Conservation (phyloP, 2,888 invertebrate genomes). For the Miltochrista miniata region DNA sequence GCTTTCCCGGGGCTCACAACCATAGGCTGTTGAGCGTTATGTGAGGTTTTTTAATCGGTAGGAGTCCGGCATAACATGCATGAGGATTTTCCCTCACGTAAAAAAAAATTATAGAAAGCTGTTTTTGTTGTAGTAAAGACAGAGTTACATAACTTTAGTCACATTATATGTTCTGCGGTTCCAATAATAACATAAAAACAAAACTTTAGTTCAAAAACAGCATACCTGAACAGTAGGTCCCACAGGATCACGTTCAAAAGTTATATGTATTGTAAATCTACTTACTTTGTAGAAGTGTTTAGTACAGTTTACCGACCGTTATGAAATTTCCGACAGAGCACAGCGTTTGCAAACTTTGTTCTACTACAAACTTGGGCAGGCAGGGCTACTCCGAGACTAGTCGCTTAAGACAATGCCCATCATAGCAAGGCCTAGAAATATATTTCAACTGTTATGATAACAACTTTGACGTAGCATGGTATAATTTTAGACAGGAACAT, state of each 20-base stretch:
- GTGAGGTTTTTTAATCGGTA: too few relatives aligned
- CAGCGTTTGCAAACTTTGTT: slow-evolving; percentile 61
- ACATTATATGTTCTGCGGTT: too few relatives aligned
- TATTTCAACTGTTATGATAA: slow-evolving; percentile 28
- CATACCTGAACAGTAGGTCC: slow-evolving; percentile 11
- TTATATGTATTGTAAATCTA: slow-evolving; percentile 39
- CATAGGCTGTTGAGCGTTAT: too few relatives aligned
- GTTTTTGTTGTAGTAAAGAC: too few relatives aligned
- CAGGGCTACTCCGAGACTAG: slow-evolving; percentile 41
- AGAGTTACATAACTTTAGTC: too few relatives aligned
- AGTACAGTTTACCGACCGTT: slow-evolving; percentile 51
- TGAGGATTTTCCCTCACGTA: too few relatives aligned
- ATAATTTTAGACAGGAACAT: background rate
- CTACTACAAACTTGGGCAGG: slow-evolving; percentile 50
- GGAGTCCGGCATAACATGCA: too few relatives aligned
- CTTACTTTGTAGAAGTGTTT: slow-evolving; percentile 51
- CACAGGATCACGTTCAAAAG: slow-evolving; percentile 14
- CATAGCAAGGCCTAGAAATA: slow-evolving; percentile 43
- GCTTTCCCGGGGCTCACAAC: too few relatives aligned
- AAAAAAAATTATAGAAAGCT: too few relatives aligned
- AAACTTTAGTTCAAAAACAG: too few relatives aligned
- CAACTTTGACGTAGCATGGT: background rate
- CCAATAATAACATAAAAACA: too few relatives aligned
- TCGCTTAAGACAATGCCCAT: slow-evolving; percentile 54
- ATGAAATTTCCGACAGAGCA: slow-evolving; percentile 69